Evolutionary conservation across 1,140 invertebrate species (phyloP).

Genomic region (Drosophila nebulosa): DNA sequence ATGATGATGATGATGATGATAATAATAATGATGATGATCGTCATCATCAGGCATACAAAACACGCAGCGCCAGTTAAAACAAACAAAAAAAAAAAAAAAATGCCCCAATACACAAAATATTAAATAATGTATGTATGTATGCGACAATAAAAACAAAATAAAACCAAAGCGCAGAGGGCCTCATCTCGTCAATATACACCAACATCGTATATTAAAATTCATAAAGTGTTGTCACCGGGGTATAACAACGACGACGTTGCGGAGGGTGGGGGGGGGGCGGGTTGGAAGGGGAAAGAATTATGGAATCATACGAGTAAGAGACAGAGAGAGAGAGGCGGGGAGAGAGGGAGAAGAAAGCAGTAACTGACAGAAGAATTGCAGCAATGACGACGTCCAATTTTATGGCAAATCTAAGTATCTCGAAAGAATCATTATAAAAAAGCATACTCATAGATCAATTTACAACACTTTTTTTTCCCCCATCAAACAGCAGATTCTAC

Average conservation of each 20-base stretch:
- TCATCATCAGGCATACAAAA: slow-evolving; percentile 64
- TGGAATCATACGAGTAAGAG: too few species aligned
- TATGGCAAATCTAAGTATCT: background rate
- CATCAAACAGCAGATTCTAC: background rate
- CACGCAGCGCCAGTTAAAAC: slow-evolving; percentile 69
- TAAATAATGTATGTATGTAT: background rate
- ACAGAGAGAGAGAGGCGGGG: too few species aligned
- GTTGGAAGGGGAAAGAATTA: background rate
- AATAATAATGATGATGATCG: background rate
- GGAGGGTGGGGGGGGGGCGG: background rate
- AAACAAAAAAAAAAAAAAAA: slow-evolving; percentile 60
- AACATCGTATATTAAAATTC: slow-evolving; percentile 52
- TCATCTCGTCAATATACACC: slow-evolving; percentile 44
- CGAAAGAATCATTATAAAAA: background rate
- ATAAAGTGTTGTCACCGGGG: slow-evolving; percentile 63
- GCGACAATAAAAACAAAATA: slow-evolving; percentile 69
- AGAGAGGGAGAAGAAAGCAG: background rate
- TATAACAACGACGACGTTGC: background rate
- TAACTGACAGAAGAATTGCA: background rate
- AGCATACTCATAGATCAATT: too few species aligned
- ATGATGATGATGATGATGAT: slow-evolving; percentile 8
- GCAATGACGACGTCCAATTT: background rate
- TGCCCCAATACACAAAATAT: slow-evolving; percentile 2
- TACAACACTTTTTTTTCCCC: too few species aligned
- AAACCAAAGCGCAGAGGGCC: slow-evolving; percentile 71